Conservation (phyloP, 2,888 invertebrate species). For the Lepidocyrtinus sp. region DNA sequence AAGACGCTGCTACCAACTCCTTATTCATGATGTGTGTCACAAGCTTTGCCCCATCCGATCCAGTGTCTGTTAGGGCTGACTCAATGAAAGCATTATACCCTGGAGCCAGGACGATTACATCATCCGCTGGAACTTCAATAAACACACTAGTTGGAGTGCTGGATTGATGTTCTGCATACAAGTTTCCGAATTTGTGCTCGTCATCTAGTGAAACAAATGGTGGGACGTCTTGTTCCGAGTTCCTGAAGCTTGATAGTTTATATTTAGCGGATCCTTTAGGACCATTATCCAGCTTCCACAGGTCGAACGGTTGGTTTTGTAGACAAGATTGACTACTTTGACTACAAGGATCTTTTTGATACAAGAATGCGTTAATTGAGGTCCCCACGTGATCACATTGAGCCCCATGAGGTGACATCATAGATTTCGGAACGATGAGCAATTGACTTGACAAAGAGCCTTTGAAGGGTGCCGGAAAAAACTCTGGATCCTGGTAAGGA, state of each 20-base stretch:
- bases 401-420: constrained; percentile 32
- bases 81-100: constrained; percentile 44
- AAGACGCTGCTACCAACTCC: constrained; percentile 25
- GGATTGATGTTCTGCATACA: constrained; percentile 16
- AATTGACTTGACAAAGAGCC: constrained; percentile 24
- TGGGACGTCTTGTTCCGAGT: neutral
- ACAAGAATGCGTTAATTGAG: constrained; percentile 18
- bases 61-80: constrained; percentile 23
- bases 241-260: neutral
- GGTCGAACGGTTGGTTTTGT: constrained; percentile 42
- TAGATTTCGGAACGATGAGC: constrained; percentile 27
- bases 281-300: constrained; percentile 38
- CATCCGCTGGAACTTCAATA: constrained; percentile 36
- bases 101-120: constrained; percentile 24
- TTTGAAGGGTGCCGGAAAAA: constrained; percentile 14
- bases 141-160: constrained; percentile 22
- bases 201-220: neutral
- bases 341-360: constrained; percentile 21
- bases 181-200: neutral
- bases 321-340: constrained; percentile 23
- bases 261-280: neutral
- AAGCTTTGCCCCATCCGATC: constrained; percentile 34
- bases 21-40: constrained; percentile 32
- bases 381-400: constrained; percentile 29
- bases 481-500: neutral